Evolutionary conservation across 2,113 vertebrate genomes (phyloP).

Genomic region (Entelurus aequoreus): DNA sequence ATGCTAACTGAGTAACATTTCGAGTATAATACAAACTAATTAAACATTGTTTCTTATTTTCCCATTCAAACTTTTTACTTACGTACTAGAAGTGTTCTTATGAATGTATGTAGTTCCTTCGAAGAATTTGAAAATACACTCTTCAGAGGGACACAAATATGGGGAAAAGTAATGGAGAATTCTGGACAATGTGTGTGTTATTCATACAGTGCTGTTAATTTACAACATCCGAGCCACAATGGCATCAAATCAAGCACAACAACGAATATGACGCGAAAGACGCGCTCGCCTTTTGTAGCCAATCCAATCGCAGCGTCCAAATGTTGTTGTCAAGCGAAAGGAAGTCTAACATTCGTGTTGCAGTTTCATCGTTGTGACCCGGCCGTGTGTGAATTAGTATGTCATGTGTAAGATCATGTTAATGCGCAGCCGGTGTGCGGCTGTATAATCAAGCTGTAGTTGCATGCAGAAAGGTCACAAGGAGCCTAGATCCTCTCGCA

Average conservation of each 20-base stretch:
- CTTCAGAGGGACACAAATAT: background rate
- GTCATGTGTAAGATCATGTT: slow-evolving; percentile 65
- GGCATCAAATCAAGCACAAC: slow-evolving; percentile 18
- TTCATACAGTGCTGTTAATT: background rate
- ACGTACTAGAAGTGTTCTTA: background rate
- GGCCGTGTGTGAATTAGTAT: slow-evolving; percentile 50
- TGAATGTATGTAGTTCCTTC: background rate
- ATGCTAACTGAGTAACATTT: slow-evolving; percentile 6
- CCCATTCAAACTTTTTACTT: background rate
- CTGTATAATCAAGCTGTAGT: slow-evolving; percentile 56
- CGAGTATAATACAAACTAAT: background rate
- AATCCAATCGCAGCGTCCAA: slow-evolving; percentile 44
- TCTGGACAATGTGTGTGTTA: background rate
- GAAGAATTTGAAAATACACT: background rate
- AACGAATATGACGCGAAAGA: slow-evolving; percentile 35
- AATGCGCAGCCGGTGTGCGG: slow-evolving; percentile 48
- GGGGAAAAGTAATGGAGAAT: background rate
- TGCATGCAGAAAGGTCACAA: slow-evolving; percentile 70
- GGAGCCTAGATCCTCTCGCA: slow-evolving; percentile 59
- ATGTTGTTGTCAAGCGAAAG: slow-evolving; percentile 48
- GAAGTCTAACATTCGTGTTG: slow-evolving; percentile 27
- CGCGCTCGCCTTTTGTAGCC: slow-evolving; percentile 41
- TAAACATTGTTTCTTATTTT: background rate
- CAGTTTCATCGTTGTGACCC: slow-evolving; percentile 49
- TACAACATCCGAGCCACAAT: slow-evolving; percentile 9